A percentile compares a stretch with the other conserved stretches of the same genome.
These are phyloP conservation scores for Oenanthe oenanthe DNA, from an alignment of 2,113 vertebrate genomes.

Conservation along the genomic window DNA sequence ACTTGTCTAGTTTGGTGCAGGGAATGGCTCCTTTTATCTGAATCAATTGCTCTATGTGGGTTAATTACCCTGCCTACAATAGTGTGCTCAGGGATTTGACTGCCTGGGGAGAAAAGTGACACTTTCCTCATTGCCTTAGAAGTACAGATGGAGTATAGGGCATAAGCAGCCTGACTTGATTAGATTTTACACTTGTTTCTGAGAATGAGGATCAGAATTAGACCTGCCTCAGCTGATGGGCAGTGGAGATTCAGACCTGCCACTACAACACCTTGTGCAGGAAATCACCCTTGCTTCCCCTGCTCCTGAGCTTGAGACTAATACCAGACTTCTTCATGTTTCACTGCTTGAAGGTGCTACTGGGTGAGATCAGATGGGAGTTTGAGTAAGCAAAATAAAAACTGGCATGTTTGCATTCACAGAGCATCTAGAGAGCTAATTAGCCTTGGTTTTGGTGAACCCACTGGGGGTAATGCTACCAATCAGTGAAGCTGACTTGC, in stretches of 20 bases:
- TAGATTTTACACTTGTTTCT: neutral
- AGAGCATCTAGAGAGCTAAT: neutral
- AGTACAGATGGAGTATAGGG: accelerated
- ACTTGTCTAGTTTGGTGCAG: neutral
- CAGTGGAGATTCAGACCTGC: neutral
- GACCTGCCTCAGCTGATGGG: neutral
- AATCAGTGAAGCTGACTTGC: neutral
- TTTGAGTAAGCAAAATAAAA: neutral
- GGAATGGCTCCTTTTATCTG: neutral
- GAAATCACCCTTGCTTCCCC: neutral
- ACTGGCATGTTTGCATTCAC: neutral
- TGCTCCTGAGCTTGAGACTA: neutral
- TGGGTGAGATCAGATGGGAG: neutral
- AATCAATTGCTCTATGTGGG: neutral
- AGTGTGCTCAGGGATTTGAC: neutral
- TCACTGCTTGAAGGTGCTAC: neutral
- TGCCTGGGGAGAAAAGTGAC: neutral
- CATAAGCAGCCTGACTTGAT: neutral
- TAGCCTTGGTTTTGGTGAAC: neutral
- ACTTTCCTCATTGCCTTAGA: neutral
- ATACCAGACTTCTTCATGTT: neutral
- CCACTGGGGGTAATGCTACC: neutral
- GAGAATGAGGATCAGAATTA: neutral
- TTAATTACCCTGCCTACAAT: neutral
- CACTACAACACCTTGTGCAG: neutral